phyloP scores from a whole-genome alignment of 2,797 vertebrate genomes.

The Poliocrania exsul region DNA sequence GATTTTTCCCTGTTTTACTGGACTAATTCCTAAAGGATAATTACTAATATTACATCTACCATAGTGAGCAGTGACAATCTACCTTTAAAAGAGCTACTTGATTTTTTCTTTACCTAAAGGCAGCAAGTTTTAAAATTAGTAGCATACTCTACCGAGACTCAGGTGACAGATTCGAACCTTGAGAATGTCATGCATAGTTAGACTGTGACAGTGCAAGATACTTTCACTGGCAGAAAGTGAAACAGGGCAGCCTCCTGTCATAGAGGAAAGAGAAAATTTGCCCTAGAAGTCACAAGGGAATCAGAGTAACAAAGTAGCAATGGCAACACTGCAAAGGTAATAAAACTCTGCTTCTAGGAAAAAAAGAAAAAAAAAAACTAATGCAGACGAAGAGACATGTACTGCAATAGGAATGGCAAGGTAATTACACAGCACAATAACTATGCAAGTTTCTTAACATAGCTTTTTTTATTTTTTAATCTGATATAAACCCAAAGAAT shows the following conservation, averaged over 20 bases:
- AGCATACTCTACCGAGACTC: neutral
- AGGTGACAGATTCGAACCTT: slow-evolving; percentile 49
- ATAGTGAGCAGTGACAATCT: neutral
- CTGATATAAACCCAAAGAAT: neutral
- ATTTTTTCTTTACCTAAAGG: slow-evolving; percentile 13
- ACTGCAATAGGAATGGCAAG: neutral
- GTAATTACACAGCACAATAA: neutral
- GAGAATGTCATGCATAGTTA: slow-evolving; percentile 19
- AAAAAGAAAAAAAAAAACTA: neutral
- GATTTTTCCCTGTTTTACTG: neutral
- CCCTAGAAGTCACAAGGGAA: slow-evolving; percentile 6
- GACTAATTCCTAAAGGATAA: slow-evolving; percentile 42
- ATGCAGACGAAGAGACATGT: neutral
- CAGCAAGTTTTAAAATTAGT: slow-evolving; percentile 61
- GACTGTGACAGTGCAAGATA: neutral
- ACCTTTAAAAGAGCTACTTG: slow-evolving; percentile 11
- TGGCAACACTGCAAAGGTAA: neutral
- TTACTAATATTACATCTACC: slow-evolving; percentile 16
- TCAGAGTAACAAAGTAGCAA: neutral
- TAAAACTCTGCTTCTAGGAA: neutral
- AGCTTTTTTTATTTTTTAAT: no score
- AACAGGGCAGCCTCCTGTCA: slow-evolving; percentile 44
- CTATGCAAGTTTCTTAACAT: neutral
- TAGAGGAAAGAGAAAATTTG: slow-evolving; percentile 24
- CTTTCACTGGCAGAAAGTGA: slow-evolving; percentile 34